phyloP scores from a whole-genome alignment of 2,888 invertebrate species.

The Rutpela maculata region DNA sequence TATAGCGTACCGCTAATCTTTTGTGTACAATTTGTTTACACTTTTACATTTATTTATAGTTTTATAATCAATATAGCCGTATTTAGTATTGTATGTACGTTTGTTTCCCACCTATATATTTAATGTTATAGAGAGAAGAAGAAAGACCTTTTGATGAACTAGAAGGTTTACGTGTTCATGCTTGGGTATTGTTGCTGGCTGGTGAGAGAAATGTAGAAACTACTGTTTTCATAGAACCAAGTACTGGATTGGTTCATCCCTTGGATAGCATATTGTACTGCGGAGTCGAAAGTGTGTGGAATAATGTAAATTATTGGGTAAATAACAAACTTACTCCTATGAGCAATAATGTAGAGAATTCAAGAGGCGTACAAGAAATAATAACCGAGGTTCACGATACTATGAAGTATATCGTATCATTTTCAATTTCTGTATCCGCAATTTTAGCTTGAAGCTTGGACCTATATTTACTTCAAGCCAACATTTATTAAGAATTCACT shows the following conservation, averaged over 20 bases:
- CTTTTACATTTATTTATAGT: too few species aligned
- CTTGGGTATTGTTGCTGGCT: constrained; percentile 87
- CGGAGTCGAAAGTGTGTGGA: constrained; percentile 90
- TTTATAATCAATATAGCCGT: too few species aligned
- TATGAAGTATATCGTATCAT: too few species aligned
- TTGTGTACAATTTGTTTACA: too few species aligned
- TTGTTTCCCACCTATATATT: constrained; percentile 13
- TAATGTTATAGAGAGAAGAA: constrained; percentile 79
- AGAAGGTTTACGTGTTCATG: constrained; percentile 84
- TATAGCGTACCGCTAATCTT: too few species aligned
- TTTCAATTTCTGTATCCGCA: too few species aligned
- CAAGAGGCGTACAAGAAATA: too few species aligned
- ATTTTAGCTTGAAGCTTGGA: too few species aligned
- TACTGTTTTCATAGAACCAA: constrained; percentile 89
- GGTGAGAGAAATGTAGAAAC: constrained; percentile 77
- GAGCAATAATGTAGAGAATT: neutral
- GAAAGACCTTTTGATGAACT: constrained; percentile 80
- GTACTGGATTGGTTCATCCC: constrained; percentile 82
- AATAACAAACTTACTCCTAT: constrained; percentile 43
- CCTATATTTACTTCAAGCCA: too few species aligned
- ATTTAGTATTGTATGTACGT: too few species aligned
- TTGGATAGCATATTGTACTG: constrained; percentile 80
- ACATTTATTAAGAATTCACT: too few species aligned
- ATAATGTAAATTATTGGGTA: constrained; percentile 89
- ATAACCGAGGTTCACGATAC: too few species aligned